Evolutionary conservation across 2,113 vertebrate genomes (phyloP).

Genomic region (Malaclemys terrapin): DNA sequence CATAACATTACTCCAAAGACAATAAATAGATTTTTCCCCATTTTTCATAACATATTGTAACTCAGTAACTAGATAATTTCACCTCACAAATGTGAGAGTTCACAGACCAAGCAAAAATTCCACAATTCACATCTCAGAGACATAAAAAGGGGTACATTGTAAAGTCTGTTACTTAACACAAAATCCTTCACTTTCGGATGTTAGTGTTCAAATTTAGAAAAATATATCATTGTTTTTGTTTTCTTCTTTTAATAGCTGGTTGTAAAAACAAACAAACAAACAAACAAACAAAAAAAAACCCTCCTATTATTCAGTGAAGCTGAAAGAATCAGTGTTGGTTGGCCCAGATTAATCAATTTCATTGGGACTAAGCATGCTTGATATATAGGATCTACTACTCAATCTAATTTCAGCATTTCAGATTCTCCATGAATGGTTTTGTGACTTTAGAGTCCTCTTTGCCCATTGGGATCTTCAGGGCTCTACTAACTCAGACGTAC

Average conservation of each 20-base stretch:
- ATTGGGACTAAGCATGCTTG: background rate
- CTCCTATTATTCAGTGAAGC: background rate
- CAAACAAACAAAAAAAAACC: background rate
- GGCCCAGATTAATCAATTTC: background rate
- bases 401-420: background rate
- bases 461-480: background rate
- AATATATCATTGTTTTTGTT: background rate
- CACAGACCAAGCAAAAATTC: too few species aligned
- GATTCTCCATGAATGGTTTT: background rate
- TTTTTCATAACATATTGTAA: too few species aligned
- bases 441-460: background rate
- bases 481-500: background rate
- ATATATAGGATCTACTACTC: background rate
- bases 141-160: too few species aligned
- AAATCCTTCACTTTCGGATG: background rate
- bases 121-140: too few species aligned
- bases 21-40: too few species aligned
- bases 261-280: background rate
- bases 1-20: too few species aligned
- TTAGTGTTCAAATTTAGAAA: background rate
- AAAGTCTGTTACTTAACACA: background rate
- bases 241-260: background rate
- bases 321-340: background rate
- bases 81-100: too few species aligned
- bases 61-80: too few species aligned